Base-by-base conservation (phyloP, 2,888 invertebrate genomes). In the Erynnis tages region DNA sequence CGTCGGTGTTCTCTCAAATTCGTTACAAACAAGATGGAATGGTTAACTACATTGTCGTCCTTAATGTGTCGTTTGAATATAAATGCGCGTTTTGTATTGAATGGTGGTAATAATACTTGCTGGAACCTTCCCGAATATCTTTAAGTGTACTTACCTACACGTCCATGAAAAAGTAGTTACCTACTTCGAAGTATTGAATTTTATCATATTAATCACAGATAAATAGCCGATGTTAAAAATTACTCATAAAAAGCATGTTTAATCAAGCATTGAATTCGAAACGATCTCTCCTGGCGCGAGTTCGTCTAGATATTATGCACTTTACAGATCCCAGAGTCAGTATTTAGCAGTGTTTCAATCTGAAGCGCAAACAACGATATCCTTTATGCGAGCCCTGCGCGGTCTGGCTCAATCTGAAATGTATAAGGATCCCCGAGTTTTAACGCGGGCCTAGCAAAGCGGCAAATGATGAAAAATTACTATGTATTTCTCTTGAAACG, bases 1-100 rank as follows among this genome's bases (percentile, higher is more conserved):
- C 54, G 59, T 62, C 56, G 59, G 57, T 63, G 64, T 69, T 69
- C 66, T 71, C 66, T 69, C 60, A 63, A 65, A 71, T 74, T 69
- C 64, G 60, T 61, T 65, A 66, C 59, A 63, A 30, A 56, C 60
- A 61, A 60, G 60, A 62, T 55, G 47, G 53, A 66, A 65, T 59
- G 59, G 60, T 54, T 61, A 53, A 54, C 57, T 60, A 58, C 54
- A 44, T 55, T 53, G 48, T 30, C 50, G 40, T 38, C 34, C 50
- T 56, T 29, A 47, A 55, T 53, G 55, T 35, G 41, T 19, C 34
- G 27, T 17, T 38, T 34, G 41, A 49, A 43, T 50, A 34, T 35
- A 43, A 50, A 50, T 49, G 25, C n/a, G 17, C 16, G 40, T 32
- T 49, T 49, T 32, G 40, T 40, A 23, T 34, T 32, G 16, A 49